Base-by-base conservation (phyloP, 2,888 invertebrate species). In the Yponomeuta malinellus region DNA sequence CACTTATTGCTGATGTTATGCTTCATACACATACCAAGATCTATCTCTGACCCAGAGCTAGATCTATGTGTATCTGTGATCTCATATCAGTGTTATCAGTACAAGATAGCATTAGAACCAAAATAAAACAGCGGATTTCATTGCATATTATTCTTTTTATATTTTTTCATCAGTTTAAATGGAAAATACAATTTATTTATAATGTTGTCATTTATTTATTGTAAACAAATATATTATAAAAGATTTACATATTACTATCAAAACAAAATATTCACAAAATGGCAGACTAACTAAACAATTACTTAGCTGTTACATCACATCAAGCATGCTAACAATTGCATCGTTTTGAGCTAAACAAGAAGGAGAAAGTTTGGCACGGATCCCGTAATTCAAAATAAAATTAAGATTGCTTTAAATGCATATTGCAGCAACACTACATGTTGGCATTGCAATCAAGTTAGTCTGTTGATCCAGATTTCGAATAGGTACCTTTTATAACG, bases 141-240 rank as follows among this genome's bases (percentile, higher is more conserved):
- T 92, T 92, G 91, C 92, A 91, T 92, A 92, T 92, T 92, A 91
- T 91, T 91, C 90, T 91, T 92, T 91, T 92, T 91, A 90, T 91
- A 86, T 90, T 91, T 92, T 92, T 90, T 91, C 90, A 88, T 92
- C 90, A 90, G 89, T 92, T 92, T 91, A 92, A 92, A 92, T 91
- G 90, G 90, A 90, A 92, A 92, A 92, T 92, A 91, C 91, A 92
- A 87, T 91, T 90, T 87, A 89, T 88, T 92, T 89, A 90, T 91
- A 91, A 88, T 90, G 90, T 92, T 92, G 90, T 92, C 90, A 91
- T 92, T 91, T 89, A 89, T 88, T 88, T 91, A 90, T 90, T 90
- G 90, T 92, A 92, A 92, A 91, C 92, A 92, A 92, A 92, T 92
- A 91, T 92, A 91, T 92, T 92, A 92, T 91, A 92, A 92, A 92